Conservation (phyloP, 2,113 vertebrate genomes). For the Labrus mixtus region DNA sequence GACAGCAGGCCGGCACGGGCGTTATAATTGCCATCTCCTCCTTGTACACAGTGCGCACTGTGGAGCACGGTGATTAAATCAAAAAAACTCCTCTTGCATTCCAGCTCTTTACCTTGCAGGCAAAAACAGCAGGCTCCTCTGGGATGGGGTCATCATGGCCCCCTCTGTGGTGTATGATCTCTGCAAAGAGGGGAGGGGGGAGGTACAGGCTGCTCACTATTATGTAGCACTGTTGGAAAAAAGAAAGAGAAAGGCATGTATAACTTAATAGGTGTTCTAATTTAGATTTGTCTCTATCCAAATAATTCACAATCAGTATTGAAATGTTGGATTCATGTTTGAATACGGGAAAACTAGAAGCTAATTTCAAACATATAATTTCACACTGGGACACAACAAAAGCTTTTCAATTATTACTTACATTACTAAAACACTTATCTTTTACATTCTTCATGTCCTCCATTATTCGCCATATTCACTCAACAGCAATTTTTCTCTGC, state of each 20-base stretch:
- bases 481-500: background rate
- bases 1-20: constrained; percentile 75
- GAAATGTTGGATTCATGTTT: constrained; percentile 19
- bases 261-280: constrained; percentile 50
- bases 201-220: constrained; percentile 52
- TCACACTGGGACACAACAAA: no score
- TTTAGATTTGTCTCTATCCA: constrained; percentile 20
- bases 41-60: constrained; percentile 66
- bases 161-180: constrained; percentile 81
- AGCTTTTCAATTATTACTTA: constrained; percentile 35
- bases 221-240: constrained; percentile 38
- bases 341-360: background rate
- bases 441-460: constrained; percentile 26
- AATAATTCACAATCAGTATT: constrained; percentile 2
- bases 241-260: background rate
- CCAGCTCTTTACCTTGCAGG: constrained; percentile 81
- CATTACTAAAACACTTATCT: no score
- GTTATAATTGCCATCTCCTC: constrained; percentile 85
- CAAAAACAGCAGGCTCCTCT: constrained; percentile 82
- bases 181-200: constrained; percentile 24
- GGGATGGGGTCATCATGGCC: constrained; percentile 77
- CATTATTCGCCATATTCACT: background rate
- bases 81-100: constrained; percentile 72
- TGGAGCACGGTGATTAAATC: constrained; percentile 82
- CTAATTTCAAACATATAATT: background rate